Percentiles rank a stretch among this genome's conserved stretches.
Evolutionary conservation across 2,797 vertebrate species (phyloP).

Genomic region (Anguilla marmorata): DNA sequence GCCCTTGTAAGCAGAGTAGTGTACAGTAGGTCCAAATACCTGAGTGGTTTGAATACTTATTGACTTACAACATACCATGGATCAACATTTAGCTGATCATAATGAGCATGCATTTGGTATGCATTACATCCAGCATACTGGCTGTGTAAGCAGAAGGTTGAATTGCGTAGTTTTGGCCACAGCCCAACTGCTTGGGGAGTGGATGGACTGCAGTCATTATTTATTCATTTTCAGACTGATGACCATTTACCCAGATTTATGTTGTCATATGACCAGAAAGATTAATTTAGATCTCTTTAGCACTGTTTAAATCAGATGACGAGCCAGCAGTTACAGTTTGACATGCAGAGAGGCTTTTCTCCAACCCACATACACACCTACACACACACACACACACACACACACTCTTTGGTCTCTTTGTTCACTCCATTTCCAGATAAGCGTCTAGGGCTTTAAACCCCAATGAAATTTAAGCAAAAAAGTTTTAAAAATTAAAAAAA

Average conservation of each 20-base stretch:
- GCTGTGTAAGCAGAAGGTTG: not conserved
- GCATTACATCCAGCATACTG: no score
- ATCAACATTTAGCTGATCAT: no score
- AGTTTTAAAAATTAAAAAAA: no score
- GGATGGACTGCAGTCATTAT: not conserved
- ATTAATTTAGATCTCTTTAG: not conserved
- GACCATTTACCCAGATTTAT: constrained; percentile 11
- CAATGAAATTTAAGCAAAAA: not conserved
- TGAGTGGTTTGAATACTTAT: not conserved
- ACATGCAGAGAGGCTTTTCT: not conserved
- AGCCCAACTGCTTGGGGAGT: not conserved
- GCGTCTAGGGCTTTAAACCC: not conserved
- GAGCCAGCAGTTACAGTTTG: not conserved
- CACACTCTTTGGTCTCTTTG: not conserved
- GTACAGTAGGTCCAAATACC: not conserved
- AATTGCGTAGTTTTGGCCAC: not conserved
- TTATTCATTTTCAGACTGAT: not conserved
- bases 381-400: not conserved
- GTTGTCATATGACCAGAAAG: not conserved
- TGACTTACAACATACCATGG: not conserved
- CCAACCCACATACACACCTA: not conserved
- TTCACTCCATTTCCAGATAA: not conserved
- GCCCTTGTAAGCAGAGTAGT: not conserved
- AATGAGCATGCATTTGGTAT: no score
- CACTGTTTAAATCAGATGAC: not conserved